A percentile compares a stretch with the other conserved stretches of the same genome.
Evolutionary conservation across 2,888 invertebrate genomes (phyloP).

Genomic region (Amphipoea oculea): DNA sequence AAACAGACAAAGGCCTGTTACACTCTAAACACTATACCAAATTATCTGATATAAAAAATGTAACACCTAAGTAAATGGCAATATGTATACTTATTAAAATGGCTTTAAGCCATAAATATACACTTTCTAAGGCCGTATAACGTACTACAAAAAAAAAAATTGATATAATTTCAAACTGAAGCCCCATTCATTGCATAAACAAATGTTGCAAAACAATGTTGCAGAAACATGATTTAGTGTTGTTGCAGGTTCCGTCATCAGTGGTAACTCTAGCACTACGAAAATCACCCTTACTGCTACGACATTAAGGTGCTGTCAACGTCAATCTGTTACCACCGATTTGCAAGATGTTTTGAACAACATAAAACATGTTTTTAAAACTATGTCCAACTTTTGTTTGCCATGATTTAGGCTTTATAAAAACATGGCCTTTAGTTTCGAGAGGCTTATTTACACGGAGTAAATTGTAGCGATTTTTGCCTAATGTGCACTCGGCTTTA

Average conservation of each 20-base stretch:
- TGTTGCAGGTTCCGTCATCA: not conserved
- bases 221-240: not conserved
- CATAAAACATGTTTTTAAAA: not conserved
- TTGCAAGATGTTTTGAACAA: not conserved
- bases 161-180: not conserved
- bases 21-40: not conserved
- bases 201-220: conserved; percentile 1
- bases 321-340: not conserved
- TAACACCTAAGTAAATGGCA: not conserved
- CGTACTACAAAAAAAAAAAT: not conserved
- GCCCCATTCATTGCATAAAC: too few species aligned
- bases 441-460: not conserved
- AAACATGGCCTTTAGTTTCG: not conserved
- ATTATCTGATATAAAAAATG: not conserved
- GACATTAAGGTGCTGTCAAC: not conserved
- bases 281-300: not conserved
- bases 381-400: not conserved
- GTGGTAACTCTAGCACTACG: not conserved
- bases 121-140: not conserved
- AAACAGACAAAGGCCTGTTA: not conserved
- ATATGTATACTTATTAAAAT: not conserved
- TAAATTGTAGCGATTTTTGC: not conserved
- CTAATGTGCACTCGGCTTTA: not conserved
- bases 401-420: not conserved
- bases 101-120: not conserved